Percentiles rank a stretch among this genome's conserved stretches.
Conservation (phyloP, 2,113 vertebrate genomes). For the Halcyon malimbica region DNA sequence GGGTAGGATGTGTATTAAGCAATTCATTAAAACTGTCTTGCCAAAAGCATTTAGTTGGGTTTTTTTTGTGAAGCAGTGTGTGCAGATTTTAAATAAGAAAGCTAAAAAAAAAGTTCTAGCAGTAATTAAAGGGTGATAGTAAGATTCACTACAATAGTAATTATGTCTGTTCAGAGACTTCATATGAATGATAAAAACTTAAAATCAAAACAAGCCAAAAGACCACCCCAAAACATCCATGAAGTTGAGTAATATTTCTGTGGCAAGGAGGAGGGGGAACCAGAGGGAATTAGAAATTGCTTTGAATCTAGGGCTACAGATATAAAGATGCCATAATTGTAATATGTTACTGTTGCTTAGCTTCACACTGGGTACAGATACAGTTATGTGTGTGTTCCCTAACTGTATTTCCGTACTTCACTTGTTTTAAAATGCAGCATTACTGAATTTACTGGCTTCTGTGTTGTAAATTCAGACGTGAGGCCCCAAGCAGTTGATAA, state of each 20-base stretch:
- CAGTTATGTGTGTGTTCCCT: neutral
- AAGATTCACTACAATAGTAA: neutral
- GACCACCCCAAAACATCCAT: rapidly evolving
- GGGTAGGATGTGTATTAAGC: neutral
- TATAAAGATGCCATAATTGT: neutral
- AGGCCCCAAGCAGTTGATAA: neutral
- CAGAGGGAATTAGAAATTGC: neutral
- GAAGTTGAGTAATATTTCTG: neutral
- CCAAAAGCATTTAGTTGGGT: neutral
- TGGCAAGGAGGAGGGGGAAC: neutral
- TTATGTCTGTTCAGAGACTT: neutral
- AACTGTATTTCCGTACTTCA: neutral
- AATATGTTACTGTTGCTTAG: neutral
- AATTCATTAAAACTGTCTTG: neutral
- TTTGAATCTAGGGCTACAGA: neutral
- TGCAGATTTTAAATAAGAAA: neutral
- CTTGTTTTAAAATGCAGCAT: neutral
- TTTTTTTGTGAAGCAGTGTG: neutral
- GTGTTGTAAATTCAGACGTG: neutral
- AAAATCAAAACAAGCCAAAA: neutral
- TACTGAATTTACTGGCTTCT: neutral
- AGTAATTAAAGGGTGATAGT: neutral
- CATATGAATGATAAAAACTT: neutral
- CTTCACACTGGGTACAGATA: neutral
- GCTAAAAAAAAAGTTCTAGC: neutral